A percentile compares a stretch with the other conserved stretches of the same genome.
Conservation (phyloP, 30 jellyfish, hydroid and myxozoan species). For the Hydractinia symbiolongicarpus region DNA sequence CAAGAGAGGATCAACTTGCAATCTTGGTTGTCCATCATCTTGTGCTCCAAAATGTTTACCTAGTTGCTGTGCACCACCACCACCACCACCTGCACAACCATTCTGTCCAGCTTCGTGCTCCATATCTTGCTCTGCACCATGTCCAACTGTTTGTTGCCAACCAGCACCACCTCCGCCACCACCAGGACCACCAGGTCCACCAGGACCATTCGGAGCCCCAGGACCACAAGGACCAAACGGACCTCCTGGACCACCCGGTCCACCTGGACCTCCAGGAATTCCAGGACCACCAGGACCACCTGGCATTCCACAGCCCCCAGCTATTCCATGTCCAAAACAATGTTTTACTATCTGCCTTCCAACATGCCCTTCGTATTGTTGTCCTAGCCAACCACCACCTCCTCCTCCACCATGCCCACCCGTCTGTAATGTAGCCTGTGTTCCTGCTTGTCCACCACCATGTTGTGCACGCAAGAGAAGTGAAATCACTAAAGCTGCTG, state of each 20-base stretch:
- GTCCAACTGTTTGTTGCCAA: constrained; percentile 34
- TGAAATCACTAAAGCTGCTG: constrained; percentile 14
- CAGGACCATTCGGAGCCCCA: constrained; percentile 98
- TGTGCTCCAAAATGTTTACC: constrained; percentile 96
- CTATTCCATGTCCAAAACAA: constrained; percentile 88
- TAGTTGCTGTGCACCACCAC: constrained; percentile 87
- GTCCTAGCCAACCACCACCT: constrained; percentile 84
- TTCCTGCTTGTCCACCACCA: constrained; percentile 92
- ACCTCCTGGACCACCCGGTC: constrained; percentile 99
- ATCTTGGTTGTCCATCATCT: constrained; percentile 76
- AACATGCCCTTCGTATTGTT: constrained; percentile 93
- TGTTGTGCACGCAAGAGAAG: constrained; percentile 84
- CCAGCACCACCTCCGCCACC: constrained; percentile 75
- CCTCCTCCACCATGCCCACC: constrained; percentile 99
- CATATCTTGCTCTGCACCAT: constrained; percentile 18
- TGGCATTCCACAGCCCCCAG: constrained; percentile 94
- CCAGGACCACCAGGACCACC: constrained; percentile 99
- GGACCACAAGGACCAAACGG: constrained; percentile 99
- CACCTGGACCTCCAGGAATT: constrained; percentile 89
- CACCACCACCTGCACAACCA: constrained; percentile 97
- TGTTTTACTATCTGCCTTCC: constrained; percentile 94
- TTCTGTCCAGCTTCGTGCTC: constrained; percentile 32
- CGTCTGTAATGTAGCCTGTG: constrained; percentile 57
- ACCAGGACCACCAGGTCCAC: constrained; percentile 99
- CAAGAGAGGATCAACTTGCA: constrained; percentile 55